phyloP scores from a whole-genome alignment of 2,888 invertebrate species.

The Gastrophysa polygoni region DNA sequence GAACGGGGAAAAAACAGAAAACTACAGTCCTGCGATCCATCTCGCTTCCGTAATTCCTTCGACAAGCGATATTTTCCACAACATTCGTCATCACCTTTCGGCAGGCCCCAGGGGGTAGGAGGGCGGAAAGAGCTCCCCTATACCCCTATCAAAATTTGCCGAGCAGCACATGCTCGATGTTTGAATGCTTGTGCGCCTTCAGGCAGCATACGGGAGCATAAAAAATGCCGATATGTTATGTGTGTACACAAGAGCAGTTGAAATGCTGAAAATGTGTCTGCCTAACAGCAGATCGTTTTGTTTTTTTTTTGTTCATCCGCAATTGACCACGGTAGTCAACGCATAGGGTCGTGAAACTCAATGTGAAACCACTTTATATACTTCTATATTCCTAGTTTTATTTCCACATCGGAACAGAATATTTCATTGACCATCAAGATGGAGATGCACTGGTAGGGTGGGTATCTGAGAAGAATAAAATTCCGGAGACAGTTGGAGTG shows the following conservation, averaged over 20 bases:
- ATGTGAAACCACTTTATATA: too few relatives aligned
- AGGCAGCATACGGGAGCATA: conserved; percentile 20
- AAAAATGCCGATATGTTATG: conserved; percentile 24
- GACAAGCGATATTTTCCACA: conserved; percentile 21
- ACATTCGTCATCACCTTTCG: conserved; percentile 22
- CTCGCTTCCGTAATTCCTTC: conserved; percentile 2
- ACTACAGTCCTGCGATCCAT: neutral
- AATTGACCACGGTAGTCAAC: too few relatives aligned
- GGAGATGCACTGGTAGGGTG: too few relatives aligned
- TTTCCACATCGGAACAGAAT: too few relatives aligned
- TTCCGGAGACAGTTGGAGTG: too few relatives aligned
- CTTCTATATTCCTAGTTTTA: too few relatives aligned
- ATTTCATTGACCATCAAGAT: too few relatives aligned
- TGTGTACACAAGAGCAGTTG: neutral
- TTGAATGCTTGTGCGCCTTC: conserved; percentile 24
- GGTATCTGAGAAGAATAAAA: too few relatives aligned
- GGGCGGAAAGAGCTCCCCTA: conserved; percentile 8
- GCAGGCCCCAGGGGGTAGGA: conserved; percentile 10
- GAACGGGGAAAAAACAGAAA: neutral
- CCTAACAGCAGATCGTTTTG: conserved; percentile 5
- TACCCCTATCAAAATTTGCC: conserved; percentile 29
- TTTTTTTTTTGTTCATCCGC: neutral
- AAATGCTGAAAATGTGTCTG: conserved; percentile 27
- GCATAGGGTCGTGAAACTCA: too few relatives aligned
- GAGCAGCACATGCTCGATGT: conserved; percentile 23